phyloP scores from a whole-genome alignment of 2,797 vertebrate species.

The Kryptolebias ocellatus region DNA sequence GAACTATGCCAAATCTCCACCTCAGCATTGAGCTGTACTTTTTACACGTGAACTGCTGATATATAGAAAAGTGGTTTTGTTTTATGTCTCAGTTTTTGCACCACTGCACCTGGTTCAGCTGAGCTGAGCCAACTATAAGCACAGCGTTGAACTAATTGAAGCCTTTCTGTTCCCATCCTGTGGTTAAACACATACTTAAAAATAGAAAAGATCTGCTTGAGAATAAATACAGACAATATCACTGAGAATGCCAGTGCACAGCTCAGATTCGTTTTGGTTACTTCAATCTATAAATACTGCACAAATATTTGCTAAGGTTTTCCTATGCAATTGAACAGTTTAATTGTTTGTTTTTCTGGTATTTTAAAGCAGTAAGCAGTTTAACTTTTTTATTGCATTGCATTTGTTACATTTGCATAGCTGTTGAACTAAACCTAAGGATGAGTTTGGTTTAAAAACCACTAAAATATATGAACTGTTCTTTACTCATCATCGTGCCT shows the following conservation, averaged over 20 bases:
- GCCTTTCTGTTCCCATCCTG: slow-evolving; percentile 51
- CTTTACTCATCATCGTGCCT: not conserved
- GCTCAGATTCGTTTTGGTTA: not conserved
- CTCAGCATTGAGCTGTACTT: not conserved
- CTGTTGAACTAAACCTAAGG: no score
- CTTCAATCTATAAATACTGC: no score
- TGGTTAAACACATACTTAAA: slow-evolving; percentile 45
- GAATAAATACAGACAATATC: slow-evolving; percentile 16
- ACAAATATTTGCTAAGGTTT: no score
- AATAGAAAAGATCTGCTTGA: slow-evolving; percentile 26
- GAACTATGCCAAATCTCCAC: no score
- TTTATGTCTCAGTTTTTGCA: slow-evolving; percentile 24
- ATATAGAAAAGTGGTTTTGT: slow-evolving; percentile 34
- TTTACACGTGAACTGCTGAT: slow-evolving; percentile 28
- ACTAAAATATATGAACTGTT: no score
- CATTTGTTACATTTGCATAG: no score
- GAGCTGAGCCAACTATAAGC: slow-evolving; percentile 56
- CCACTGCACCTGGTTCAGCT: slow-evolving; percentile 61
- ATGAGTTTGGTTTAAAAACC: no score
- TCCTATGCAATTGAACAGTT: no score
- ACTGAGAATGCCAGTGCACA: slow-evolving; percentile 1
- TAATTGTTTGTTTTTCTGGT: no score
- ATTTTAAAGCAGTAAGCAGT: no score
- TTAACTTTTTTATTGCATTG: no score
- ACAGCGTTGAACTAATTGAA: slow-evolving; percentile 55